Evolutionary conservation across 2,113 vertebrate species (phyloP), one percentile per base, ranked within the genome.

Genomic region (Cricetomys ansorgei): DNA sequence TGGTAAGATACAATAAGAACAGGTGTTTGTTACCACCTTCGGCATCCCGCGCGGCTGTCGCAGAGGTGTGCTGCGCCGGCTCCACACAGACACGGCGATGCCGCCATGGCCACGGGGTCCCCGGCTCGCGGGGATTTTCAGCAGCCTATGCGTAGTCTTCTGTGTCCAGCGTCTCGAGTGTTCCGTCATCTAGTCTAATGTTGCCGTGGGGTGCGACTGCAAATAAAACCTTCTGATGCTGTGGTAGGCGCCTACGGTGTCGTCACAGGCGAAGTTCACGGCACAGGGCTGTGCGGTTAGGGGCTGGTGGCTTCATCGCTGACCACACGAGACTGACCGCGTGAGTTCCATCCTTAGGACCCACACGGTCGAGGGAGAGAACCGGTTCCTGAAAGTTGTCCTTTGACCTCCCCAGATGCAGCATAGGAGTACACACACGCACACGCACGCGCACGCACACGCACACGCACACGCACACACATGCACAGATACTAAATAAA

Each of bases 1-100:
- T 8, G 15, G 0, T 3, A 10, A 34, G 65, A 10, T 9, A 12
- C 21, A 21, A 25, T 0, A 34, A 31, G 8, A 48, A 10, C 2
- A n/a, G 17, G 16, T 17, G 6, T 43, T 31, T 53, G 9, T 65
- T 21, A 9, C 9, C 27, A 25, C 15, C 17, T 9, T 43, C 6
- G 6, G 5, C 17, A 7, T 4, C 37, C 15, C 37, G 16, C 62
- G 27, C 29, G 5, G 31, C 48, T n/a, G 7, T 37, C 16, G 29
- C 4, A 5, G 40, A 67, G 27, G 37, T 3, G 23, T 27, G 27
- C 31, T 45, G 65, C 3, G 59, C 29, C 27, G 10, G 27, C 37
- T 45, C 65, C 50, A 16, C 31, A 19, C 48, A 48, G 31, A 27
- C 5, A 4, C 3, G n/a, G n/a, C n/a, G n/a, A n/a, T n/a, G n/a